These are phyloP conservation scores for Sinohyriopsis cumingii DNA, from an alignment of 2,888 invertebrate species.

Conservation along the genomic window DNA sequence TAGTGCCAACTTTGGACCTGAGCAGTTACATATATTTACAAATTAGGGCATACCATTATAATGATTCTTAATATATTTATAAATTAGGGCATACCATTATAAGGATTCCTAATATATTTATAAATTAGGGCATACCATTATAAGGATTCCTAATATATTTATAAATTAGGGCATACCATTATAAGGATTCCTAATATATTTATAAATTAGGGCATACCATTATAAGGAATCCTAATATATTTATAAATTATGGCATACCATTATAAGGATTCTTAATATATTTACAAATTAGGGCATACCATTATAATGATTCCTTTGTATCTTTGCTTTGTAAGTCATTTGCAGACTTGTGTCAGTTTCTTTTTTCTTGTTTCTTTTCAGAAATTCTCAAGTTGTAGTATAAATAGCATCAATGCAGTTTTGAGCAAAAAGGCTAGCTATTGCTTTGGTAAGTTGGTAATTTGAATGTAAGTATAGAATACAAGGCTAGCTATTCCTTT, in stretches of 20 bases:
- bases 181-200: not conserved
- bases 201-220: no score
- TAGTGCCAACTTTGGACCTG: no score
- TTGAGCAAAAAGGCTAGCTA: not conserved
- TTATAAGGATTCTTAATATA: not conserved
- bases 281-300: no score
- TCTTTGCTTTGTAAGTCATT: not conserved
- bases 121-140: no score
- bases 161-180: no score
- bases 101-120: not conserved
- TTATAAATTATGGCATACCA: no score
- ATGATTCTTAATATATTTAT: not conserved
- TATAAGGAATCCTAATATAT: not conserved
- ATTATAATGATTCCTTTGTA: not conserved
- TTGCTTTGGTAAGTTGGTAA: constrained; percentile 1
- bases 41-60: no score
- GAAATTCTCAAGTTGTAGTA: constrained; percentile 3
- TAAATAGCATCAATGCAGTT: constrained; percentile 1
- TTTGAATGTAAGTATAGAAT: not conserved
- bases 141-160: not conserved
- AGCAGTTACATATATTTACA: no score
- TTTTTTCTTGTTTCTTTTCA: constrained; percentile 7
- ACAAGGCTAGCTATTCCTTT: not conserved
- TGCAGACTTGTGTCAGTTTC: not conserved
- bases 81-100: no score